Evolutionary conservation across 2,888 invertebrate genomes (phyloP).

Genomic region (Hemithea aestivaria): DNA sequence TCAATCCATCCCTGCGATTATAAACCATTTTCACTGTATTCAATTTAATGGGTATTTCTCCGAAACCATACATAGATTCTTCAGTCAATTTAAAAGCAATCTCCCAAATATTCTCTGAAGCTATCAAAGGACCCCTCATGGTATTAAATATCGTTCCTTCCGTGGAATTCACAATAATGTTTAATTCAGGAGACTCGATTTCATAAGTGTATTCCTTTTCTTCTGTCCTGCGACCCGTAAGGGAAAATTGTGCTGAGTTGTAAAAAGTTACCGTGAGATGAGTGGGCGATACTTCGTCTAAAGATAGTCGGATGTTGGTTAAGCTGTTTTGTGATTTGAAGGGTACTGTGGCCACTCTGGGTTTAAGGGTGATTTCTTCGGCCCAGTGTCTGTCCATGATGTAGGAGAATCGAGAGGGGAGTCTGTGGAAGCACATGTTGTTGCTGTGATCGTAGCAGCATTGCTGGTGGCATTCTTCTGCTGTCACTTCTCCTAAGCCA

Average conservation of each 20-base stretch:
- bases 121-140: constrained; percentile 77
- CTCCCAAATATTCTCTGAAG: constrained; percentile 81
- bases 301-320: constrained; percentile 43
- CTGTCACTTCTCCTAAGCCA: constrained; percentile 47
- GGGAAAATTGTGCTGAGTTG: constrained; percentile 34
- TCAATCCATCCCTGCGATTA: constrained; percentile 61
- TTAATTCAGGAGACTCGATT: constrained; percentile 51
- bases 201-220: constrained; percentile 47
- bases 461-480: constrained; percentile 56
- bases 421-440: constrained; percentile 71
- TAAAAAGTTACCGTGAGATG: constrained; percentile 60
- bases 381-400: constrained; percentile 50
- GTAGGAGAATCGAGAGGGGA: constrained; percentile 75
- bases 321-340: constrained; percentile 45
- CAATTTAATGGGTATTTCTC: constrained; percentile 61
- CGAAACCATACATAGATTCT: constrained; percentile 77
- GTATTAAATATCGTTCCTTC: constrained; percentile 72
- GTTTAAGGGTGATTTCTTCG: constrained; percentile 48
- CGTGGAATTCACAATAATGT: constrained; percentile 42
- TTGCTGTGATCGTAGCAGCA: constrained; percentile 73
- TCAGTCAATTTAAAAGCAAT: constrained; percentile 75
- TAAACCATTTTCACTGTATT: constrained; percentile 64
- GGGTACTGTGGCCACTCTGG: constrained; percentile 53
- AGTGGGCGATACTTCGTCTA: constrained; percentile 56
- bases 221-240: constrained; percentile 41